Percentiles rank a stretch among this genome's conserved stretches.
Conservation (phyloP, 35 echinoderm and acorn worm species). For the Strongylocentrotus purpuratus region DNA sequence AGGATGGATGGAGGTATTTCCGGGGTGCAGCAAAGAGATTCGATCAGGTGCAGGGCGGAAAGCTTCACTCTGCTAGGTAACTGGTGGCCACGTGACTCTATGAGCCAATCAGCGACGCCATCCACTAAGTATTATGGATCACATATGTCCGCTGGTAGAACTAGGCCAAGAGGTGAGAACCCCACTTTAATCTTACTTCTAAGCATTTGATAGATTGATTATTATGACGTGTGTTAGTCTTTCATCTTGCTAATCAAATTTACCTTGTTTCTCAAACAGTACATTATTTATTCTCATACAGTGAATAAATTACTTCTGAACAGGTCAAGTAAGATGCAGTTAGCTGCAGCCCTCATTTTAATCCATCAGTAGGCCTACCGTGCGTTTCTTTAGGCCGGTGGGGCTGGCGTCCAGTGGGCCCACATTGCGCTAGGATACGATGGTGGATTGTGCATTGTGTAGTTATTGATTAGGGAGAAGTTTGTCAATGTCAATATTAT, state of each 20-base stretch:
- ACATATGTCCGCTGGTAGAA: background rate
- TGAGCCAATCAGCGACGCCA: background rate
- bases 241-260: background rate
- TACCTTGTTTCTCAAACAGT: background rate
- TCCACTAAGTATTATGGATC: background rate
- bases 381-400: background rate
- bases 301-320: background rate
- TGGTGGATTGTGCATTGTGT: too few relatives aligned
- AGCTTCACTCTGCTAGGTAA: slow-evolving; percentile 27
- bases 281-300: background rate
- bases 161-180: background rate
- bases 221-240: background rate
- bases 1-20: too few relatives aligned
- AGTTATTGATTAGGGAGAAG: too few relatives aligned
- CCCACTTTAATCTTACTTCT: background rate
- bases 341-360: background rate
- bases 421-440: background rate
- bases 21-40: too few relatives aligned
- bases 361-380: background rate
- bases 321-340: background rate
- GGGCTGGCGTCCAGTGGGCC: background rate
- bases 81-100: background rate
- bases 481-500: too few relatives aligned
- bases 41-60: too few relatives aligned
- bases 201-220: background rate